Conservation (phyloP, 2,113 vertebrate species). For the Sinosuthora webbiana region DNA sequence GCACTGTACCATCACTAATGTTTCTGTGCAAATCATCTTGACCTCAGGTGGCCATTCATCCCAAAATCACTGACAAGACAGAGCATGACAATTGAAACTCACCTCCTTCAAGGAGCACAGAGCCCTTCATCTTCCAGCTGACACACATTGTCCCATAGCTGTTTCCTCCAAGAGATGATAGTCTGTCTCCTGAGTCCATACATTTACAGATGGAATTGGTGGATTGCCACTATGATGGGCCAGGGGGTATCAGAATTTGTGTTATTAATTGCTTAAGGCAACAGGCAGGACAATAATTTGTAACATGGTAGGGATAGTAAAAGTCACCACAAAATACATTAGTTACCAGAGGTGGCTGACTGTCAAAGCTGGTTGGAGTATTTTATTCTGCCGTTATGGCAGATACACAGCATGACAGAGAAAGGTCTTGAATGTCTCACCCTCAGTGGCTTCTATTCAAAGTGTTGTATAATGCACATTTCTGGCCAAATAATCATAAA, state of each 20-base stretch:
- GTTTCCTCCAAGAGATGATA: background rate
- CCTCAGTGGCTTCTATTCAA: background rate
- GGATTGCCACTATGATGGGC: background rate
- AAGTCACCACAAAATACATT: background rate
- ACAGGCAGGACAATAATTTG: constrained; percentile 9
- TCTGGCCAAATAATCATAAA: background rate
- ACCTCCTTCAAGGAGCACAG: background rate
- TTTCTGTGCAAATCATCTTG: background rate
- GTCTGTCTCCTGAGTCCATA: background rate
- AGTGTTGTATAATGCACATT: background rate
- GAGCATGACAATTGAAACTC: background rate
- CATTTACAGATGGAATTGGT: background rate
- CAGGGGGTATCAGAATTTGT: background rate
- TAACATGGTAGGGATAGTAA: background rate
- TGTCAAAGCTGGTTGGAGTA: background rate
- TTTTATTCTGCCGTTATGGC: background rate
- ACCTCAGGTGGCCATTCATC: background rate
- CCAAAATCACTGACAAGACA: background rate
- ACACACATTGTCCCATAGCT: background rate
- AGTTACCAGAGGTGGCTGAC: background rate
- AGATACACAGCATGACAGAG: background rate
- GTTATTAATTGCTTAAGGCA: constrained; percentile 30
- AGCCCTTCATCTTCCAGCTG: constrained; percentile 18
- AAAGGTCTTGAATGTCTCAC: background rate
- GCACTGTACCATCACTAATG: background rate